Percentiles rank a stretch among this genome's conserved stretches.
Conservation (phyloP, 2,113 vertebrate genomes). For the Sinocyclocheilus anshuiensis region DNA sequence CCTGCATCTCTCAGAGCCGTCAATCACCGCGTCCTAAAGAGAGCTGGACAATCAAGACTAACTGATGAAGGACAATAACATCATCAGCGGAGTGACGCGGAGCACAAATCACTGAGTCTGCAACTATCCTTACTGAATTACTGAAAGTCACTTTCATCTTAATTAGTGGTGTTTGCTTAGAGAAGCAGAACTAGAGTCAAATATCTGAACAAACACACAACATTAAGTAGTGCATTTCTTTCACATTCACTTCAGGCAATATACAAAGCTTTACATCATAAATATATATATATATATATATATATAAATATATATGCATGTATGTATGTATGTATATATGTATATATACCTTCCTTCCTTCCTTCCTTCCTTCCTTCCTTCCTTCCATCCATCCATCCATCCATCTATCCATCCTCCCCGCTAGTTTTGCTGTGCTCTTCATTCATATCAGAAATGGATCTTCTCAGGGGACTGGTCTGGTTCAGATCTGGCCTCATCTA, state of each 20-base stretch:
- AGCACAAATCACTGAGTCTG: not conserved
- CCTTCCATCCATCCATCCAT: no score
- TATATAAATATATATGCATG: no score
- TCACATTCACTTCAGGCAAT: not conserved
- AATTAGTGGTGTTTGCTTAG: not conserved
- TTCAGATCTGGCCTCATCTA: slow-evolving; percentile 48
- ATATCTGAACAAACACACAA: not conserved
- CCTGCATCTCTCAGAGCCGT: not conserved
- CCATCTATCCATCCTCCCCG: no score
- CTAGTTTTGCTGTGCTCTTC: not conserved
- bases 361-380: no score
- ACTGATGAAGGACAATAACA: not conserved
- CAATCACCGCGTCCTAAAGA: not conserved
- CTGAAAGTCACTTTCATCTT: not conserved
- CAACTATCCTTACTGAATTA: not conserved
- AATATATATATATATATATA: no score
- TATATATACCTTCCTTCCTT: no score
- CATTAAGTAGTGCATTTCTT: not conserved
- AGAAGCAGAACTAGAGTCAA: not conserved
- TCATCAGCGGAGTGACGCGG: not conserved
- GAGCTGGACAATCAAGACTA: not conserved
- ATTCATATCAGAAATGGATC: not conserved
- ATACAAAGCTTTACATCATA: not conserved
- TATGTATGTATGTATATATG: no score
- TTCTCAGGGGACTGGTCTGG: slow-evolving; percentile 23